These are phyloP conservation scores for Falco rusticolus DNA, from an alignment of 2,797 vertebrate genomes.

Conservation along the genomic window DNA sequence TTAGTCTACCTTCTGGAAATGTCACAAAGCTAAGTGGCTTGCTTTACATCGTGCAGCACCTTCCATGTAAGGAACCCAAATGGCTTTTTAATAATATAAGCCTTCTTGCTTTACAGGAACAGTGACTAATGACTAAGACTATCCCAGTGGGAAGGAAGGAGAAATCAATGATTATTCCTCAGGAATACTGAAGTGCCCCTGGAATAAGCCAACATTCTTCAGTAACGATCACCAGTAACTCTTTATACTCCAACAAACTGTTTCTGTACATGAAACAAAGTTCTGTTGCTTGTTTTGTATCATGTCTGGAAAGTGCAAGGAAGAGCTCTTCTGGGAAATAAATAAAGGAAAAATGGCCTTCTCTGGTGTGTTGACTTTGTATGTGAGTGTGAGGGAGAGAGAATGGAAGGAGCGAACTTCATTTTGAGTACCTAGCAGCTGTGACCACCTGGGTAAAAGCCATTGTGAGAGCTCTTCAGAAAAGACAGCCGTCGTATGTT, in stretches of 20 bases:
- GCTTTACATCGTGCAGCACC: conserved; percentile 40
- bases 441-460: conserved; percentile 18
- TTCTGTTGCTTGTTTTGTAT: conserved; percentile 81
- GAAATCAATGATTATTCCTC: conserved; percentile 71
- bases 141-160: conserved; percentile 70
- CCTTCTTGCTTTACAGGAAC: conserved; percentile 74
- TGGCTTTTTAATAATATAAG: conserved; percentile 51
- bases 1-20: neutral
- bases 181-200: conserved; percentile 75
- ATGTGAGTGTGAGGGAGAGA: conserved; percentile 4
- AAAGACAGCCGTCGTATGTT: neutral
- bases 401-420: conserved; percentile 14
- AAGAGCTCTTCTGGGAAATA: conserved; percentile 75
- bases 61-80: conserved; percentile 27
- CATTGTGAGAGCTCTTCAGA: neutral
- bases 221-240: conserved; percentile 58
- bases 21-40: neutral
- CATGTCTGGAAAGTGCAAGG: conserved; percentile 72
- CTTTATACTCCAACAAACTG: conserved; percentile 74
- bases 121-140: conserved; percentile 69
- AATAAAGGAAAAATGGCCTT: conserved; percentile 70
- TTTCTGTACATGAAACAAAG: conserved; percentile 72
- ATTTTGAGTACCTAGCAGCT: conserved; percentile 24
- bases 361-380: conserved; percentile 40
- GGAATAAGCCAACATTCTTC: conserved; percentile 70